Evolutionary conservation across 2,113 vertebrate genomes (phyloP), one percentile per base, ranked within the genome.

Genomic region (Hystrix cristata): DNA sequence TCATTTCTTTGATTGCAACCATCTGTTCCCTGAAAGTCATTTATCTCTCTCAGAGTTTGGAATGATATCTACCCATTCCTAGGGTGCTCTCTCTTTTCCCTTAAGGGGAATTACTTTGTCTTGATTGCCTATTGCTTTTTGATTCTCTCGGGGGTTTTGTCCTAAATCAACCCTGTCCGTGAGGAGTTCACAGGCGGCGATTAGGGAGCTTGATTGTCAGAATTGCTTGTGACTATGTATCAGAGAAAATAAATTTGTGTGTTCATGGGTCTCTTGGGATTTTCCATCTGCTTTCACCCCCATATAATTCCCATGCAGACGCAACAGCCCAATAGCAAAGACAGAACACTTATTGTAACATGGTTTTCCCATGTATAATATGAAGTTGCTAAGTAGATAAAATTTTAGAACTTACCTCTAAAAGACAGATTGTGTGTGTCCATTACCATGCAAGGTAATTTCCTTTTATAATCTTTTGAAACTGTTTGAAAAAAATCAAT

Each of bases 1-100:
- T 97, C 88, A 91, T 94, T 95, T 90, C 82, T 96, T 89, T 97
- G 95, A 96, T 94, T 96, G 95, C 89, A 94, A 34, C 78, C 89
- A 97, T 95, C 76, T 97, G 87, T 83, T 97, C 62, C 65, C 67
- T 80, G 74, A 90, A 82, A 94, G 78, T 96, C 89, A 93, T 71
- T 88, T 95, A 6, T 93, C 62, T 96, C 92, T 90, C 83, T 89
- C 69, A 62, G 93, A 93, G 91, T 89, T 95, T 72, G n/a, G 46
- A 80, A 71, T 48, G 12, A 25, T 53, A 94, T 67, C 65, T 93
- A 46, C 57, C 84, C 67, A 94, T 93, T 96, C 31, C 48, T 80
- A 86, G 60, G 79, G 62, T 97, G 46, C 6, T 12, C 78, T 94
- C 48, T 93, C 48, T 83, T 94, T 93, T 60, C 71, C 80, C 64